Conservation (phyloP, 2,888 invertebrate genomes). For the Ptilodon capucinus region DNA sequence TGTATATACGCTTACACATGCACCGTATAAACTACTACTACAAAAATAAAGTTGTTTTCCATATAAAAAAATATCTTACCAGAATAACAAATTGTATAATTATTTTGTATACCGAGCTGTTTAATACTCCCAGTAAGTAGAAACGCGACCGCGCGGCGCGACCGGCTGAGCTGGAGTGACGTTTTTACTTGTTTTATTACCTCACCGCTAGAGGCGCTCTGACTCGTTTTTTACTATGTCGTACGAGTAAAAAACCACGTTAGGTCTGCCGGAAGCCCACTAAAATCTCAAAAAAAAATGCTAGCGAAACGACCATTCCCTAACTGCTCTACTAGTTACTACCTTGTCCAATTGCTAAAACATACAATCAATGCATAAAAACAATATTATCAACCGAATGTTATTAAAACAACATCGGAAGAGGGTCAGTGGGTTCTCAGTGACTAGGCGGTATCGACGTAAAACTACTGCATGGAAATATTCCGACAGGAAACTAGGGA, state of each 20-base stretch:
- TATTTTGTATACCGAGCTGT: constrained; percentile 73
- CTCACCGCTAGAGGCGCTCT: no score
- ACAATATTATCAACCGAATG: constrained; percentile 78
- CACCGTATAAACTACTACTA: constrained; percentile 79
- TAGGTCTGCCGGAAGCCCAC: constrained; percentile 43
- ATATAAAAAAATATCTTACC: constrained; percentile 80
- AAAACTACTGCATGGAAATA: constrained; percentile 33
- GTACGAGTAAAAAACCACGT: no score
- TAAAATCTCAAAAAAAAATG: constrained; percentile 72
- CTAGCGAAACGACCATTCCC: constrained; percentile 77
- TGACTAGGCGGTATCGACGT: constrained; percentile 79
- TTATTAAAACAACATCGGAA: constrained; percentile 71
- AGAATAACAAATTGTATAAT: constrained; percentile 79
- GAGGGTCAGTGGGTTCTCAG: constrained; percentile 75
- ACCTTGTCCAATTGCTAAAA: constrained; percentile 68
- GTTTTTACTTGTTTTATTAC: no score
- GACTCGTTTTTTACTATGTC: no score
- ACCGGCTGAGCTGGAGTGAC: no score
- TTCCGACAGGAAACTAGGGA: constrained; percentile 41
- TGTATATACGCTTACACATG: constrained; percentile 74
- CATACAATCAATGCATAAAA: constrained; percentile 74
- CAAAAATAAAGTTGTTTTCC: constrained; percentile 76
- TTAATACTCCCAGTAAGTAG: constrained; percentile 73
- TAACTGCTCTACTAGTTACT: constrained; percentile 79
- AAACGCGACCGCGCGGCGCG: constrained; percentile 41